Evolutionary conservation across 2,888 invertebrate species (phyloP), one percentile per base, ranked within the genome.

Genomic region (Anthrax anthrax): DNA sequence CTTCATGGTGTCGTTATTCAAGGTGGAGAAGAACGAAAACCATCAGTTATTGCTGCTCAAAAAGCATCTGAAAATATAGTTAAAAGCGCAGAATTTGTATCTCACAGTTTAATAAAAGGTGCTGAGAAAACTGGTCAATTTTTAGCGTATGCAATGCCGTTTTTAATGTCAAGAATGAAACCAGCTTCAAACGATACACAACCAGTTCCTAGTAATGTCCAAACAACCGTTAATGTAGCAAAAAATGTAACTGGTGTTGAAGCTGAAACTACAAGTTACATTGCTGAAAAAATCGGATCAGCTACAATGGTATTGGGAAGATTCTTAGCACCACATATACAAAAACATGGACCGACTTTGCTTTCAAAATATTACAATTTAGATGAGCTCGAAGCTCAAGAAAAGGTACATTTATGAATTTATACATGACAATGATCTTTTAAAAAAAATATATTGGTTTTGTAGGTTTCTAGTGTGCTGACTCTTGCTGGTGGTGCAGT

Each of bases 401-500:
- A 68, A 42, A 75, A 74, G 55, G 65, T 79, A 51, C 23, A 6
- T 23, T 23, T 23, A 23, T 6, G 8, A n/a, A n/a, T n/a, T n/a
- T n/a, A n/a, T n/a, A n/a, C n/a, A n/a, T n/a, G n/a, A n/a, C n/a
- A n/a, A n/a, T n/a, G n/a, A 6, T 23, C 23, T 23, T 23, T 23
- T 23, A 23, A 23, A 23, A 34, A n/a, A 17, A 37, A 13, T 8
- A 2, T n/a, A n/a, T n/a, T n/a, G n/a, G n/a, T n/a, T 23, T 36
- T 41, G 23, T 27, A 53, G 56, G 63, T 66, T 62, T 74, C 74
- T 51, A 72, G 74, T 23, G 74, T 77, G 4, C 57, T 81, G 44
- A 78, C 78, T 23, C 78, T 83, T 9, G 80, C 82, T 1, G 77
- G 78, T 1, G 80, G 81, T n/a, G 79, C 81, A 17, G 72, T 82